phyloP scores from a whole-genome alignment of 2,113 vertebrate species.

The Pterocles burchelli region DNA sequence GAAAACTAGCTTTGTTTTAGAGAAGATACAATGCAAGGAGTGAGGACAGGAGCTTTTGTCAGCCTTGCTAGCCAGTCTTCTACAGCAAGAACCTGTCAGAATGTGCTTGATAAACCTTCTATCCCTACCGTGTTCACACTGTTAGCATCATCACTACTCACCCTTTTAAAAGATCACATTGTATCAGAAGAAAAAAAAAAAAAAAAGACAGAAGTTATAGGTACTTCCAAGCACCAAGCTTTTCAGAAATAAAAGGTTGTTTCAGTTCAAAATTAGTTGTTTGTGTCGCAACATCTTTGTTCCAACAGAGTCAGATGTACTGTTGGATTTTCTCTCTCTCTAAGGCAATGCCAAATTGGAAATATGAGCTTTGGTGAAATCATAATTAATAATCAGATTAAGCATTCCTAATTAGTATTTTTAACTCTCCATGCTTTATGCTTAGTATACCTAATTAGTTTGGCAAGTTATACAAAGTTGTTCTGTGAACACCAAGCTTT shows the following conservation, averaged over 20 bases:
- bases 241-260: background rate
- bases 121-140: background rate
- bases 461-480: background rate
- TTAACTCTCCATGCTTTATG: background rate
- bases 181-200: background rate
- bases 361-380: background rate
- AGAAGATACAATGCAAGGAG: background rate
- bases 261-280: background rate
- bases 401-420: background rate
- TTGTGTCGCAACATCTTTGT: background rate
- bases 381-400: background rate
- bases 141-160: background rate
- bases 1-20: background rate
- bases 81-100: background rate
- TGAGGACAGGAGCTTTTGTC: background rate
- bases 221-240: background rate
- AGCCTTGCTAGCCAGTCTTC: background rate
- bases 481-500: background rate
- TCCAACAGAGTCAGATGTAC: background rate
- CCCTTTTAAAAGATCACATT: background rate
- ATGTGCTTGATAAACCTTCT: background rate
- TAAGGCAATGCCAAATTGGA: background rate
- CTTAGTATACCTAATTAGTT: background rate
- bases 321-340: background rate
- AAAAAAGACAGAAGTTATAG: background rate